Base-by-base conservation (phyloP, 2,797 vertebrate species). In the Helarctos malayanus region DNA sequence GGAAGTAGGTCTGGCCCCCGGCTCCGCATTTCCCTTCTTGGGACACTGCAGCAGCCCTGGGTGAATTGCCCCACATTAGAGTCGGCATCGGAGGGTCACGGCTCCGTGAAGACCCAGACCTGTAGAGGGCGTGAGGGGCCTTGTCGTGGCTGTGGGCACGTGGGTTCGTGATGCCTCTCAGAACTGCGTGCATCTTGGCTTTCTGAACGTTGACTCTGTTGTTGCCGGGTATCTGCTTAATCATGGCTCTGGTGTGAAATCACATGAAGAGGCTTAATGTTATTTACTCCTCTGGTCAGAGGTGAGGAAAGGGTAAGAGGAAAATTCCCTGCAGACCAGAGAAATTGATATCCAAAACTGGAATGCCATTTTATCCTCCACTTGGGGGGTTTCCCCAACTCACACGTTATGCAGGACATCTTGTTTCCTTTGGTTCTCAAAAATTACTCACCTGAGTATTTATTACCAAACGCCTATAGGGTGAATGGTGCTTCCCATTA, bases 181-280 rank as follows among this genome's bases (percentile, higher is more conserved):
- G 61, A 88, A 61, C 41, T 78, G 5, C 29, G 35, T 73, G 8
- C 59, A 41, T 3, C 52, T 69, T 78, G 68, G 7, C 32, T 93
- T 89, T 93, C 93, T 75, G 89, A 89, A 82, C 27, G 13, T 78
- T 89, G 65, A 35, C 32, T 21, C 32, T 41, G 41, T 41, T 23
- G 75, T 84, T 85, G n/a, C 56, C 79, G 38, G 79, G 49, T 89
- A 56, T 69, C 89, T 90, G 47, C 47, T 94, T 73, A 54, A 5
- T 76, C 68, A 35, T 2, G 79, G 52, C 54, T 90, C 11, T 25
- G 54, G 21, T 45, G 7, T n/a, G 78, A 79, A 83, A 18, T 85
- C 86, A 14, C 41, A 9, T 25, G 8, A 71, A 56, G 52, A 71
- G 6, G 29, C 59, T 84, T 59, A 52, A 54, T 41, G 25, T 18